phyloP scores from a whole-genome alignment of 2,797 vertebrate genomes.

The Anas flavirostris region DNA sequence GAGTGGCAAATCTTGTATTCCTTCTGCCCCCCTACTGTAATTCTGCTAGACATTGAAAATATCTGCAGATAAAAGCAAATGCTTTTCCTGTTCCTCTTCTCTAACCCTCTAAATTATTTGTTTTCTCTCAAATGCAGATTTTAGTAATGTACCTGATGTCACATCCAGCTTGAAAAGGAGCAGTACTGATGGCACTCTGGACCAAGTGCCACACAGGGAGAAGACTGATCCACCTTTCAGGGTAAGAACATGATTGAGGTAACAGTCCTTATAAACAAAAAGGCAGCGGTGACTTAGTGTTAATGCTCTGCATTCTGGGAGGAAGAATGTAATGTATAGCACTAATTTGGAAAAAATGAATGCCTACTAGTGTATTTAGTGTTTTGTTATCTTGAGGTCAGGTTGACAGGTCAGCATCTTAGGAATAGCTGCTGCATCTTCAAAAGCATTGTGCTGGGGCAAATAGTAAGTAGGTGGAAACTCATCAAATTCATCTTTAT shows the following conservation, averaged over 20 bases:
- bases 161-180: slow-evolving; percentile 79
- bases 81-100: not conserved
- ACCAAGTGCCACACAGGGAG: slow-evolving; percentile 77
- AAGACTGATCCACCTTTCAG: slow-evolving; percentile 86
- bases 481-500: not conserved
- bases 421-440: not conserved
- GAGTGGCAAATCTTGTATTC: not conserved
- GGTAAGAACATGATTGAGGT: slow-evolving; percentile 77
- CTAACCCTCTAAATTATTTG: not conserved
- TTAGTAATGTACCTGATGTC: slow-evolving; percentile 85
- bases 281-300: not conserved
- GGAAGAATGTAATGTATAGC: not conserved
- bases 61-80: slow-evolving; percentile 4
- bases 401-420: not conserved
- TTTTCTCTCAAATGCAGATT: slow-evolving; percentile 81
- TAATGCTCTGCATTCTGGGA: not conserved
- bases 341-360: not conserved
- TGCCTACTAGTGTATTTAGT: not conserved
- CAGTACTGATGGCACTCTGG: slow-evolving; percentile 82
- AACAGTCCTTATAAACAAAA: not conserved
- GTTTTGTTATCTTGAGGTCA: not conserved
- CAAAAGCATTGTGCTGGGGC: not conserved
- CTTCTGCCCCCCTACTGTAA: not conserved
- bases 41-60: not conserved
- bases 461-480: not conserved